phyloP scores from a whole-genome alignment of 2,888 invertebrate genomes.

The Drosophila monieri region DNA sequence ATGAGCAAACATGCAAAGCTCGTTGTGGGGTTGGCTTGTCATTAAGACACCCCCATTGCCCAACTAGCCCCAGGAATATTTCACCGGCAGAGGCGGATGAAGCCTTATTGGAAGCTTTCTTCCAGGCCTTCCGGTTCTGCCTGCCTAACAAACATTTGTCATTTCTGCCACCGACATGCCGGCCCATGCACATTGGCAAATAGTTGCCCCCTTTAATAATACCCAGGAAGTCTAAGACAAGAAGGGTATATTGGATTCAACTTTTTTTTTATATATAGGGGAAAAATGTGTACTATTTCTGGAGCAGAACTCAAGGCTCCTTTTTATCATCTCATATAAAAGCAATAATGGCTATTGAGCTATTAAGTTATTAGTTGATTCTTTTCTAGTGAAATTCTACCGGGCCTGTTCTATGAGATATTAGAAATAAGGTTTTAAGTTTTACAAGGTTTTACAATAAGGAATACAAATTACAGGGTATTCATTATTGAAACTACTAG shows the following conservation, averaged over 20 bases:
- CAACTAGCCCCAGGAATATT: not conserved
- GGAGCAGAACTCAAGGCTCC: not conserved
- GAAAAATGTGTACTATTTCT: not conserved
- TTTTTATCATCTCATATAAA: not conserved
- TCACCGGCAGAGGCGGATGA: slow-evolving; percentile 9
- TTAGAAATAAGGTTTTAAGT: no score
- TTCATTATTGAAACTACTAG: not conserved
- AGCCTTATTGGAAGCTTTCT: slow-evolving; percentile 22
- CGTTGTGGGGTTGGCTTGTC: slow-evolving; percentile 55
- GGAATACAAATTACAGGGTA: not conserved
- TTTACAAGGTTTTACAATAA: no score
- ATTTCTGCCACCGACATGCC: slow-evolving; percentile 69
- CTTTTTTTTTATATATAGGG: not conserved
- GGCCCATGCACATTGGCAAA: slow-evolving; percentile 72
- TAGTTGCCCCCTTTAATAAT: slow-evolving; percentile 47
- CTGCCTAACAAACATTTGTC: slow-evolving; percentile 73
- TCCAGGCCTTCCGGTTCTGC: slow-evolving; percentile 56
- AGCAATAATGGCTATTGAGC: no score
- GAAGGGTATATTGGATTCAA: not conserved
- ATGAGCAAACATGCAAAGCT: slow-evolving; percentile 70
- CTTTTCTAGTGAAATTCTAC: no score
- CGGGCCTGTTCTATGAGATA: no score
- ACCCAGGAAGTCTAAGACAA: not conserved
- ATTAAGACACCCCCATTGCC: slow-evolving; percentile 41
- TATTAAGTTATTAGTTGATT: no score